phyloP scores from a whole-genome alignment of 2,888 invertebrate species.

The Drosophila flavopinicola region DNA sequence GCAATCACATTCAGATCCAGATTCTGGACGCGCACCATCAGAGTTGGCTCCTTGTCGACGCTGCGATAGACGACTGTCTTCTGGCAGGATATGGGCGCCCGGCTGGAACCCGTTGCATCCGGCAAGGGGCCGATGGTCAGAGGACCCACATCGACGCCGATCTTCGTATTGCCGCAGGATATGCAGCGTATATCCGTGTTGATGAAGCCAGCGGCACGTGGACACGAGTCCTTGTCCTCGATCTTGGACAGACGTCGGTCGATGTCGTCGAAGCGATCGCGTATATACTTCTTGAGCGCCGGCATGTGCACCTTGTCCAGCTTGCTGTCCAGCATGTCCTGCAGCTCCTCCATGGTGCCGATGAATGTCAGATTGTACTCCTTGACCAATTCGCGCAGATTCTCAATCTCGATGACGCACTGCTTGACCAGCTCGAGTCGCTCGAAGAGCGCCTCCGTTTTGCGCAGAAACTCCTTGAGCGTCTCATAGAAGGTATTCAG shows the following conservation, averaged over 20 bases:
- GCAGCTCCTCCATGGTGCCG: constrained; percentile 81
- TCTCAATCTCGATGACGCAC: constrained; percentile 73
- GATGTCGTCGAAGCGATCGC: constrained; percentile 68
- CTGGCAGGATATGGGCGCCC: constrained; percentile 27
- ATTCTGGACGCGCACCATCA: constrained; percentile 70
- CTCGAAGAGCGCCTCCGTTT: constrained; percentile 67
- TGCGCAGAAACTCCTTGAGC: constrained; percentile 61
- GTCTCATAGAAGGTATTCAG: constrained; percentile 66
- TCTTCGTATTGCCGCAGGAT: constrained; percentile 71
- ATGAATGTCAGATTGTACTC: constrained; percentile 71
- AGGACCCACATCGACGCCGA: constrained; percentile 72
- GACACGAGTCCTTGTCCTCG: constrained; percentile 68
- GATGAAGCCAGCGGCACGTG: constrained; percentile 78
- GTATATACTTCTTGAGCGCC: constrained; percentile 79
- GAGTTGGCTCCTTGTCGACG: constrained; percentile 65
- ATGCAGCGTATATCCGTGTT: constrained; percentile 71
- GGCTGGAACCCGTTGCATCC: constrained; percentile 18
- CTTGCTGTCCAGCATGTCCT: constrained; percentile 83
- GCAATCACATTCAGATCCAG: constrained; percentile 56
- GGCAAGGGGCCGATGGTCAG: constrained; percentile 45
- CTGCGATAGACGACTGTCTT: constrained; percentile 53
- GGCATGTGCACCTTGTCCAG: constrained; percentile 82
- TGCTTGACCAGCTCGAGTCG: constrained; percentile 76
- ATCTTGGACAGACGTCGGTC: constrained; percentile 53
- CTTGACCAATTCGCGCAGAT: constrained; percentile 53